Percentiles rank a stretch among this genome's conserved stretches.
These are phyloP conservation scores for Parazoanthus swiftii DNA, from an alignment of 92 coral and sea anemone genomes.

Conservation along the genomic window DNA sequence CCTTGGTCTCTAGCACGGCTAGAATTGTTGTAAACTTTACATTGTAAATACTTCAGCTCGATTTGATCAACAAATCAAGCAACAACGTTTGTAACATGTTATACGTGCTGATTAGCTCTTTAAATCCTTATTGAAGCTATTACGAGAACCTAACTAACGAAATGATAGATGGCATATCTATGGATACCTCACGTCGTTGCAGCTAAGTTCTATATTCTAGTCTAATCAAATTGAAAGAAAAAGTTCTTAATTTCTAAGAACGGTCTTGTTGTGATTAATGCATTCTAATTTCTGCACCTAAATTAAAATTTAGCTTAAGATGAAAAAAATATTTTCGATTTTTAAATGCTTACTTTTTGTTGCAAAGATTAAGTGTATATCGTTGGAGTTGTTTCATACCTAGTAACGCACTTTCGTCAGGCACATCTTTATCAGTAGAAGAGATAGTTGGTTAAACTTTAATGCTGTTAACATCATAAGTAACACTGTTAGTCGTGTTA, in stretches of 20 bases:
- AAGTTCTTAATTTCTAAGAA: background rate
- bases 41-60: slow-evolving; percentile 69
- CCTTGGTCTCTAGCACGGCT: slow-evolving; percentile 58
- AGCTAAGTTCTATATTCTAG: background rate
- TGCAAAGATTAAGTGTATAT: background rate
- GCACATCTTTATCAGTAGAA: background rate
- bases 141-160: no score
- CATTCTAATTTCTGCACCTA: background rate
- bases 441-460: no score
- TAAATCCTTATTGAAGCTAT: background rate
- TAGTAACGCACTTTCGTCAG: background rate
- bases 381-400: background rate
- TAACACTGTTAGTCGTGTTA: no score
- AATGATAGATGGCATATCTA: no score
- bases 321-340: no score
- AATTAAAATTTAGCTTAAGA: no score
- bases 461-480: no score
- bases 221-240: no score
- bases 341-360: background rate
- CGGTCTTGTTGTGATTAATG: no score
- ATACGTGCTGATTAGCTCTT: background rate
- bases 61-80: slow-evolving; percentile 24
- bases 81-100: slow-evolving; percentile 24
- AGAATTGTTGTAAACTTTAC: slow-evolving; percentile 64
- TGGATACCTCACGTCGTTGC: no score